These are phyloP conservation scores for Petrocephalus sullivani DNA, from an alignment of 2,797 vertebrate species.

Conservation along the genomic window DNA sequence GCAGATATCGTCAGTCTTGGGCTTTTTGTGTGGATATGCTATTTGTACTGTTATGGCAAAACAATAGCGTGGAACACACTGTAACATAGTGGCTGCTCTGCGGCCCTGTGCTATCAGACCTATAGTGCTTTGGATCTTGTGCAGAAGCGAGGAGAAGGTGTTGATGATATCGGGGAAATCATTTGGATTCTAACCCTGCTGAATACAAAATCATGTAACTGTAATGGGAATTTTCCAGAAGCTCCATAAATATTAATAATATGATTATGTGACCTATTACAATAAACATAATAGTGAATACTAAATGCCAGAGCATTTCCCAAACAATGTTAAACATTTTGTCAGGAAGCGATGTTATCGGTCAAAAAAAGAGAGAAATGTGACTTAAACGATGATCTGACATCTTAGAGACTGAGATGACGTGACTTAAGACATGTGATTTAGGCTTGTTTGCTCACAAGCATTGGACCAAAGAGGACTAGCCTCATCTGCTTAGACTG, in stretches of 20 bases:
- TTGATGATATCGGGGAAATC: not conserved
- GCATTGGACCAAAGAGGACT: not conserved
- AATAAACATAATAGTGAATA: not conserved
- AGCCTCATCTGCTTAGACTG: not conserved
- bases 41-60: not conserved
- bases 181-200: not conserved
- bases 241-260: not conserved
- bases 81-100: not conserved
- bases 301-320: not conserved
- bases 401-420: not conserved
- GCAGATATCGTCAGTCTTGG: not conserved
- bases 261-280: not conserved
- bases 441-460: not conserved
- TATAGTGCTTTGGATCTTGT: not conserved
- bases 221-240: not conserved
- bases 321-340: not conserved
- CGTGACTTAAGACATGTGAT: not conserved
- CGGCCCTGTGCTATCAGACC: not conserved
- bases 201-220: not conserved
- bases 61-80: not conserved
- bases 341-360: not conserved
- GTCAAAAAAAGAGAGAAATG: not conserved
- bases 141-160: not conserved
- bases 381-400: not conserved
- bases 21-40: not conserved